Evolutionary conservation across 2,113 vertebrate genomes (phyloP).

Genomic region (Plectropomus leopardus): DNA sequence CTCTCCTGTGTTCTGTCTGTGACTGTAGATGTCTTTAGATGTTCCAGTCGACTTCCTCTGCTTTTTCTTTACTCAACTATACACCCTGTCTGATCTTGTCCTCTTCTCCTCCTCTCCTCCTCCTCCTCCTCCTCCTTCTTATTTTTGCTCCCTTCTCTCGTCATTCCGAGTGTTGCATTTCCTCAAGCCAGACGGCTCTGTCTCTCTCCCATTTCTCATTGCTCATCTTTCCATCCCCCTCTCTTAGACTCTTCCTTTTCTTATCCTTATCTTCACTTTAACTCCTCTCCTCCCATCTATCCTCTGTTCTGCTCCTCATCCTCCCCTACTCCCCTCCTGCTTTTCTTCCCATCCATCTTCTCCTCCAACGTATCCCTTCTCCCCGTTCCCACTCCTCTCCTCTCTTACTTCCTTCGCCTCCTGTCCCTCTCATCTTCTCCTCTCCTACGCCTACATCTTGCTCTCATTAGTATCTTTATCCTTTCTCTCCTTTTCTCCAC

Average conservation of each 20-base stretch:
- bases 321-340: constrained; percentile 59
- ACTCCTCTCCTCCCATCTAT: constrained; percentile 54
- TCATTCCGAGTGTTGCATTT: not conserved
- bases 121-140: not conserved
- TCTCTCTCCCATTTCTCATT: constrained; percentile 59
- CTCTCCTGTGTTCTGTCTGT: constrained; percentile 46
- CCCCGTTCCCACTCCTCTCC: not conserved
- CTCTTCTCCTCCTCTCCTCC: not conserved
- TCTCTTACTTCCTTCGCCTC: constrained; percentile 28
- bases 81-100: constrained; percentile 15
- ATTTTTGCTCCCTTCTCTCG: not conserved
- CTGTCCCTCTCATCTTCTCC: constrained; percentile 57
- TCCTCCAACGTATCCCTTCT: too few relatives aligned
- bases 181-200: not conserved
- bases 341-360: too few relatives aligned
- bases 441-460: too few relatives aligned
- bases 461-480: too few relatives aligned
- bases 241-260: not conserved
- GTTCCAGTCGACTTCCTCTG: constrained; percentile 33
- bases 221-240: constrained; percentile 63
- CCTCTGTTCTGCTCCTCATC: constrained; percentile 50
- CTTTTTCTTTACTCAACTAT: constrained; percentile 22
- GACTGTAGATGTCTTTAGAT: constrained; percentile 61
- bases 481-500: not conserved
- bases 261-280: not conserved